These are phyloP conservation scores for Apodemus speciosus DNA, from an alignment of 2,113 vertebrate genomes.

Conservation along the genomic window DNA sequence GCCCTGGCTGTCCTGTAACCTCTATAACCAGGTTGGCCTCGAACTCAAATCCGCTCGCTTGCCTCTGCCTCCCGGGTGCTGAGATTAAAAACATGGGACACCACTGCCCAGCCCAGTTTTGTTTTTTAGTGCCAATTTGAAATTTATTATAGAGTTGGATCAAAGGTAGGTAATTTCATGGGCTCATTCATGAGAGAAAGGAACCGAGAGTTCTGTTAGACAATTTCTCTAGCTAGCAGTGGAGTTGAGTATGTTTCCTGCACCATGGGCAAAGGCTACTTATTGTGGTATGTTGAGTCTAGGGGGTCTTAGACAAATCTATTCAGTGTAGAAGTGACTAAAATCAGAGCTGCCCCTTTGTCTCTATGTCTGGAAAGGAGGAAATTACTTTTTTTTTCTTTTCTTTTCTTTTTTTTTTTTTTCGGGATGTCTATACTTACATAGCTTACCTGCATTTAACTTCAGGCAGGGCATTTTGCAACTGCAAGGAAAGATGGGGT, in stretches of 20 bases:
- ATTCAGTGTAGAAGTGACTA: not conserved
- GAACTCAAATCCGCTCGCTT: too few relatives aligned
- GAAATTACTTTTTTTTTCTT: not conserved
- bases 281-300: not conserved
- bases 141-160: not conserved
- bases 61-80: too few relatives aligned
- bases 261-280: not conserved
- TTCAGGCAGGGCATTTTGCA: not conserved
- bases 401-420: not conserved
- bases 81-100: too few relatives aligned
- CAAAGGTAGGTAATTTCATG: constrained; percentile 62
- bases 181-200: constrained; percentile 53
- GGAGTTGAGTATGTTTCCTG: constrained; percentile 52
- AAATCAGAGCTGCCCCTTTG: not conserved
- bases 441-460: not conserved
- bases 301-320: not conserved
- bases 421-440: not conserved
- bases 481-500: not conserved
- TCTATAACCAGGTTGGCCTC: too few relatives aligned
- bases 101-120: not conserved
- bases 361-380: constrained; percentile 1
- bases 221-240: not conserved
- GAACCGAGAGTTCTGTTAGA: not conserved
- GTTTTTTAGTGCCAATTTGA: not conserved
- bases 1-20: too few relatives aligned